Conservation (phyloP, 2,797 vertebrate genomes). For the Pygocentrus nattereri region DNA sequence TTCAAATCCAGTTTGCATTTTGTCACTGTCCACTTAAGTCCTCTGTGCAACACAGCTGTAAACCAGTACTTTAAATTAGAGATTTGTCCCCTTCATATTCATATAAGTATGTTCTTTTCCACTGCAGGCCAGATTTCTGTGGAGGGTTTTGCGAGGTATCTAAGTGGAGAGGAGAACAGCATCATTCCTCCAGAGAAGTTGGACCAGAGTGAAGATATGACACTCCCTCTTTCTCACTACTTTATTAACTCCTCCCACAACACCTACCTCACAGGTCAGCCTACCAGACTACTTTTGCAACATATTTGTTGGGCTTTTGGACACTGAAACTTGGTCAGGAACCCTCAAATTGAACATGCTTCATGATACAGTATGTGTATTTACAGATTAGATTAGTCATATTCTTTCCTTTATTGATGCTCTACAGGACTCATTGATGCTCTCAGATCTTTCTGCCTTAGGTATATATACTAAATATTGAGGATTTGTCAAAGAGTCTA, state of each 20-base stretch:
- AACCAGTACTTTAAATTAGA: background rate
- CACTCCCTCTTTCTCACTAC: slow-evolving; percentile 94
- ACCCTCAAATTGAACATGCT: too few species aligned
- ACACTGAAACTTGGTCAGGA: too few species aligned
- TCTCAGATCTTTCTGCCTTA: background rate
- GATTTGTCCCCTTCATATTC: too few species aligned
- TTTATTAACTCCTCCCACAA: slow-evolving; percentile 99
- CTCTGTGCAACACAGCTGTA: background rate
- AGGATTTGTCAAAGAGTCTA: background rate
- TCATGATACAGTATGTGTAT: background rate
- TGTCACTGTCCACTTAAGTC: background rate
- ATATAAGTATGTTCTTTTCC: slow-evolving; percentile 2
- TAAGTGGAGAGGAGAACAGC: slow-evolving; percentile 92
- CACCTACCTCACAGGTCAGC: slow-evolving; percentile 86
- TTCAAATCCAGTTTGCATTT: background rate
- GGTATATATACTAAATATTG: background rate
- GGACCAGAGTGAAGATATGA: slow-evolving; percentile 99
- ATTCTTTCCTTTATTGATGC: background rate
- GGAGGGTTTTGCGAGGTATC: slow-evolving; percentile 92
- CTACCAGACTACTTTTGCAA: slow-evolving; percentile 17
- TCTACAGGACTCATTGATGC: background rate
- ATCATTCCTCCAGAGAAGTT: slow-evolving; percentile 97
- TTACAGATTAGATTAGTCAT: background rate
- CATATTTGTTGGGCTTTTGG: too few species aligned
- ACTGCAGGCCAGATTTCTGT: slow-evolving; percentile 93